Base-by-base conservation (phyloP, 2,888 invertebrate species). In the Sesia apiformis region DNA sequence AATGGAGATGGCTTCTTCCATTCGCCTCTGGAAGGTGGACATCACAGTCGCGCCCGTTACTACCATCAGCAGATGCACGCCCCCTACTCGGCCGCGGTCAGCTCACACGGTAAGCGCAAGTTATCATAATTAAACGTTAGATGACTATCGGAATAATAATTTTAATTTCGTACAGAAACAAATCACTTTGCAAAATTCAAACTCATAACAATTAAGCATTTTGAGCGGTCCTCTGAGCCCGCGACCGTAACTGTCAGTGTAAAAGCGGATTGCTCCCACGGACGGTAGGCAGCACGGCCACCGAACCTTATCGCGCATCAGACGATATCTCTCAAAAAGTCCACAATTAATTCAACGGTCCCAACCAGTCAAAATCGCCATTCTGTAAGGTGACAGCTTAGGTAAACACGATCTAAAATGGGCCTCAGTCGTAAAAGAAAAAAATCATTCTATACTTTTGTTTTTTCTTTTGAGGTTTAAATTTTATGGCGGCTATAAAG, bases 1-100 rank as follows among this genome's bases (percentile, higher is more conserved):
- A 84, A 89, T 79, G 84, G 90, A 72, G 82, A 88, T 65, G 85
- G 83, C 64, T 90, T 90, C 88, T 91, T 83, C 89, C 91, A 86
- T 81, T 91, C 80, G 71, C 89, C 84, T 79, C 83, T 83, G 62
- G 90, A 89, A 71, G 87, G 86, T 81, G 90, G 82, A 72, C 89
- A 90, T 72, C 86, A 90, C 72, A 84, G 89, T 73, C 81, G 90
- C 71, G 88, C 90, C 62, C 84, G 90, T 58, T 90, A 90, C 81
- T 91, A 91, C 82, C 90, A 91, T 67, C 90, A 90, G 72, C 90
- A 90, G 68, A 90, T 91, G 89, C 91, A 91, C 75, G 85, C 85
- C 65, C 90, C 90, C 63, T 91, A 90, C 74, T 90, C 90, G 58
- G 79, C 90, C 57, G 89, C 90, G 56, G 90, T 90, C 69, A 77